Evolutionary conservation across 2,888 invertebrate genomes (phyloP).

Genomic region (Morpho achilles): DNA sequence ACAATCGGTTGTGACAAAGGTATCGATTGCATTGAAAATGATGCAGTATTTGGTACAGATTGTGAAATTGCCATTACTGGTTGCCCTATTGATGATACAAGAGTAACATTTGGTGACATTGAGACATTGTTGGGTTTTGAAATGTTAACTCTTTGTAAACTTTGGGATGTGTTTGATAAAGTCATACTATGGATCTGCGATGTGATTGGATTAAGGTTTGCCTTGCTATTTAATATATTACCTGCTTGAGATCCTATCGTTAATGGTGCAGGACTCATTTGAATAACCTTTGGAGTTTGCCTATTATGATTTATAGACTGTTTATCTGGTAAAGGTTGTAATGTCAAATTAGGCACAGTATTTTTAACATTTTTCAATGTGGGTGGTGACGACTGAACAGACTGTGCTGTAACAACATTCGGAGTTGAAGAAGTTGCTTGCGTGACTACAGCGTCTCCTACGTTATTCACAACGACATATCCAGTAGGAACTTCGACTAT

Average conservation of each 20-base stretch:
- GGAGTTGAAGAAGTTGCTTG: constrained; percentile 55
- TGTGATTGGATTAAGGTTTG: constrained; percentile 69
- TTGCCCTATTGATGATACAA: constrained; percentile 67
- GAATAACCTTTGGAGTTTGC: constrained; percentile 68
- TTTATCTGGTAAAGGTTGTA: constrained; percentile 72
- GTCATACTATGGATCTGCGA: constrained; percentile 71
- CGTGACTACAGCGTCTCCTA: constrained; percentile 68
- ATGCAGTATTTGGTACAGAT: constrained; percentile 56
- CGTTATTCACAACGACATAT: constrained; percentile 84
- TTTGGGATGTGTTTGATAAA: constrained; percentile 57
- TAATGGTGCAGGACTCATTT: constrained; percentile 58
- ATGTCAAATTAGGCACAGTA: constrained; percentile 63
- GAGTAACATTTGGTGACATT: constrained; percentile 67
- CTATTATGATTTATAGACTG: constrained; percentile 48
- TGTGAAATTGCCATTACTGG: constrained; percentile 75
- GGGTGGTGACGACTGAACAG: constrained; percentile 62
- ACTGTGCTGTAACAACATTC: constrained; percentile 65
- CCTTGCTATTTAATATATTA: constrained; percentile 56
- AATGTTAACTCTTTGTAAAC: constrained; percentile 52
- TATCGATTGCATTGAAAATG: constrained; percentile 68
- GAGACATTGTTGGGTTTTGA: constrained; percentile 59
- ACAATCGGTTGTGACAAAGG: constrained; percentile 72
- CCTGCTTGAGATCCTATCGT: constrained; percentile 53
- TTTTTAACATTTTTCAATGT: constrained; percentile 63
- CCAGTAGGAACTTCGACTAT: constrained; percentile 87